A percentile compares a stretch with the other conserved stretches of the same genome.
phyloP scores from a whole-genome alignment of 2,113 vertebrate species.

The Rhinopomastus cyanomelas region DNA sequence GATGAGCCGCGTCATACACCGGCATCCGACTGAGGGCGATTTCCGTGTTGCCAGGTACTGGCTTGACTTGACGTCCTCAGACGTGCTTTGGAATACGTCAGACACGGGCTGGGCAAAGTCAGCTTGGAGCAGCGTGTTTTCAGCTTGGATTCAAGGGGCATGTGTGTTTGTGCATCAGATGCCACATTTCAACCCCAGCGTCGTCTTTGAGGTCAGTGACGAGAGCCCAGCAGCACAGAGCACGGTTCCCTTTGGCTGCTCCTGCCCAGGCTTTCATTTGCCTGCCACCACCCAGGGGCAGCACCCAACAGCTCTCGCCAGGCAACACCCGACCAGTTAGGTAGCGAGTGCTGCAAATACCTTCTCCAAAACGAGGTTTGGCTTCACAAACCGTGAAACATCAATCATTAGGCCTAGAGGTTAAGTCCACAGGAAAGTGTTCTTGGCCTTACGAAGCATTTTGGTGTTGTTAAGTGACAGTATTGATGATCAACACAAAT shows the following conservation, averaged over 20 bases:
- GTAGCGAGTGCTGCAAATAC: neutral
- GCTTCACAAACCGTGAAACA: neutral
- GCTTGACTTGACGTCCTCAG: conserved; percentile 79
- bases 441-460: neutral
- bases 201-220: conserved; percentile 76
- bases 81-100: conserved; percentile 82
- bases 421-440: neutral
- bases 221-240: neutral
- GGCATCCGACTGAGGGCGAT: neutral
- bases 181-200: conserved; percentile 73
- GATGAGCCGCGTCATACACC: neutral
- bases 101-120: conserved; percentile 86
- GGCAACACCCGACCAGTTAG: neutral
- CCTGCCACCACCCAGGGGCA: fast-evolving
- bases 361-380: neutral
- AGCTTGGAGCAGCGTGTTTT: conserved; percentile 81
- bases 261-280: neutral
- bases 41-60: conserved; percentile 73
- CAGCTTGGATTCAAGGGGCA: conserved; percentile 81
- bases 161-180: conserved; percentile 80
- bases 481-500: neutral
- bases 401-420: neutral
- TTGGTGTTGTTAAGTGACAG: neutral
- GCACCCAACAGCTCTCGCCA: neutral
- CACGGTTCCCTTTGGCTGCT: neutral